Base-by-base conservation (phyloP, 2,888 invertebrate genomes). In the Xylophagus ater region DNA sequence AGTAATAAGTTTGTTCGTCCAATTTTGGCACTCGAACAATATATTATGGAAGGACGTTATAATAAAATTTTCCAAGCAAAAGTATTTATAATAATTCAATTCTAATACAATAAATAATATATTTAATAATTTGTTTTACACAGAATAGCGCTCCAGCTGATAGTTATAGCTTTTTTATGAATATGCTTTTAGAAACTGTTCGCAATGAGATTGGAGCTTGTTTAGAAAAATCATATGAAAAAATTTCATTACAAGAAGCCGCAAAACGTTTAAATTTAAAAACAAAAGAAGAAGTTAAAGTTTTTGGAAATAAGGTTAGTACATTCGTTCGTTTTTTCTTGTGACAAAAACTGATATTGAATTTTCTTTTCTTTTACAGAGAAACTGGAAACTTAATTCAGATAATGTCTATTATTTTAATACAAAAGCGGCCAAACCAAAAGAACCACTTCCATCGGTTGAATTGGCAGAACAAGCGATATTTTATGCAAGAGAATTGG, bases 21-120 rank as follows among this genome's bases (percentile, higher is more conserved):
- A 57, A 94, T 97, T 0, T 72, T 98, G 9, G 88, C 90, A 7
- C 73, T 98, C 55, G 98, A 98, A 56, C 98, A 98, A 62, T 96
- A 93, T 62, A 73, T 98, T 38, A 98, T 98, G 96, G 98, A 98
- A 63, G 98, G 98, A 33, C 90, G 93, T 50, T 98, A 98, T 60
- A 97, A 98, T 61, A 98, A 98, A 67, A 87, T 92, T 40, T 92
- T 92, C 58, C 71, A 89, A 51, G 89, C 89, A 2, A 87, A 89
- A 66, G 82, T 73, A 4, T 15, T 21, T 18, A n/a, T 24, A 19
- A 4, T 5, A 17, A 15, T 31, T 15, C 8, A 8, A 2, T 23
- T 20, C 23, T 17, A 31, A 12, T 24, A n/a, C 13, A 24, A 33
- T 31, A 1, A 21, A 10, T 12, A 4, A 23, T 21, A 5, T 13